Conservation (phyloP, 2,888 invertebrate species). For the Cryptus armator region DNA sequence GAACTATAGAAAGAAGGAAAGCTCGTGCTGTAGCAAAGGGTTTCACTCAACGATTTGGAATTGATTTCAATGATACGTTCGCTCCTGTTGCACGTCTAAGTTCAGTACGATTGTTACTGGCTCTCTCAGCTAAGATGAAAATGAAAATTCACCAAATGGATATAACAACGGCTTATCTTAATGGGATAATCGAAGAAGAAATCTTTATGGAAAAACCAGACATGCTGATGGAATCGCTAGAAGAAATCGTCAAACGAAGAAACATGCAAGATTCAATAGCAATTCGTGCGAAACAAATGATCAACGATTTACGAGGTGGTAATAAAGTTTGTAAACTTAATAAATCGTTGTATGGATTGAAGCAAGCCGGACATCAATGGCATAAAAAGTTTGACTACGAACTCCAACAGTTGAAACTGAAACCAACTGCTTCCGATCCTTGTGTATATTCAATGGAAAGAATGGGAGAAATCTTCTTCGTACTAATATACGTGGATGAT, state of each 20-base stretch:
- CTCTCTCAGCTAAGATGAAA: constrained; percentile 64
- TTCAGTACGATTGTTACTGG: constrained; percentile 69
- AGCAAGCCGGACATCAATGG: constrained; percentile 69
- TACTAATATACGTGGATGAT: constrained; percentile 45
- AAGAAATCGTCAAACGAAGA: constrained; percentile 39
- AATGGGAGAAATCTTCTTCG: background rate
- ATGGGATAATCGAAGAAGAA: constrained; percentile 69
- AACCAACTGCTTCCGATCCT: constrained; percentile 56
- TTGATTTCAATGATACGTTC: constrained; percentile 68
- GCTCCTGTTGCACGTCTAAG: constrained; percentile 65
- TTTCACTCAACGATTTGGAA: constrained; percentile 66
- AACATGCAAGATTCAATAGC: background rate
- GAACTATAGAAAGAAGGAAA: constrained; percentile 65
- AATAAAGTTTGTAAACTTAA: constrained; percentile 65
- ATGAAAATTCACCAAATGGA: constrained; percentile 72
- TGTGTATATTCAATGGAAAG: constrained; percentile 40
- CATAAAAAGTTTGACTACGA: constrained; percentile 41
- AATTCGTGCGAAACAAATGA: constrained; percentile 20
- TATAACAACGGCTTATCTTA: constrained; percentile 71
- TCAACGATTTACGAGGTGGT: constrained; percentile 25
- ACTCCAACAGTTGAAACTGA: constrained; percentile 33
- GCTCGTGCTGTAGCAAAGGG: constrained; percentile 69
- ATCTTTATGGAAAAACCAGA: constrained; percentile 69
- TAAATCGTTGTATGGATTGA: constrained; percentile 69
- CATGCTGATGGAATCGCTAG: constrained; percentile 40